A percentile compares a stretch with the other conserved stretches of the same genome.
These are phyloP conservation scores for Glossophaga mutica DNA, from an alignment of 2,797 vertebrate genomes.

Conservation along the genomic window DNA sequence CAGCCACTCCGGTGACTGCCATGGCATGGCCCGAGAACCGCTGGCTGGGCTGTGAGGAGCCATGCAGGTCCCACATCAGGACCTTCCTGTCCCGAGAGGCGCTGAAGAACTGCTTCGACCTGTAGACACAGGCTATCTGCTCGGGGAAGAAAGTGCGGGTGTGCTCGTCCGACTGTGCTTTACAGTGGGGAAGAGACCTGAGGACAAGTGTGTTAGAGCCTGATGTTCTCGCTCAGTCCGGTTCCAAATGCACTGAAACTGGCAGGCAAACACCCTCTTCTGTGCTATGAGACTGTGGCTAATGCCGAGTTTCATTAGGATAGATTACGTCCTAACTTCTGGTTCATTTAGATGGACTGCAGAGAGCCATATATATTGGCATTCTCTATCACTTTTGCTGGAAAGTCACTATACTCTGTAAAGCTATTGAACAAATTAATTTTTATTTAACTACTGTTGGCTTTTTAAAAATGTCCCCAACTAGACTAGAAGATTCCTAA, in stretches of 20 bases:
- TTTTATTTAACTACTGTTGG: constrained; percentile 15
- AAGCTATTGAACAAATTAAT: not conserved
- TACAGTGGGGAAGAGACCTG: not conserved
- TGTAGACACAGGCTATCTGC: constrained; percentile 88
- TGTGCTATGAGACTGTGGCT: not conserved
- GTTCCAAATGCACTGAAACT: not conserved
- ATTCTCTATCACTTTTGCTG: not conserved
- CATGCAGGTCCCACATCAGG: constrained; percentile 92
- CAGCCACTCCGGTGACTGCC: constrained; percentile 93
- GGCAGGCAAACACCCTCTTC: not conserved
- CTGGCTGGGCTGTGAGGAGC: constrained; percentile 85
- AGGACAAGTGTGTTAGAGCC: too few species aligned
- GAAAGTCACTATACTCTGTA: not conserved
- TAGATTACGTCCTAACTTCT: not conserved
- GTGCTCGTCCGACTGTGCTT: not conserved
- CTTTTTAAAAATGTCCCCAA: not conserved
- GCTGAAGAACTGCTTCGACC: constrained; percentile 91
- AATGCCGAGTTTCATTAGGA: not conserved
- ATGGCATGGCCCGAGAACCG: constrained; percentile 91
- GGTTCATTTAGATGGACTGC: not conserved
- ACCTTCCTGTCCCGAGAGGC: constrained; percentile 93
- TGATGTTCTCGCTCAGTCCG: not conserved
- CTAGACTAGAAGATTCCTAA: not conserved
- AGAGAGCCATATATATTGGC: not conserved
- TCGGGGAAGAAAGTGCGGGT: not conserved